Conservation (phyloP, 2,113 vertebrate species). For the Tenrec ecaudatus region DNA sequence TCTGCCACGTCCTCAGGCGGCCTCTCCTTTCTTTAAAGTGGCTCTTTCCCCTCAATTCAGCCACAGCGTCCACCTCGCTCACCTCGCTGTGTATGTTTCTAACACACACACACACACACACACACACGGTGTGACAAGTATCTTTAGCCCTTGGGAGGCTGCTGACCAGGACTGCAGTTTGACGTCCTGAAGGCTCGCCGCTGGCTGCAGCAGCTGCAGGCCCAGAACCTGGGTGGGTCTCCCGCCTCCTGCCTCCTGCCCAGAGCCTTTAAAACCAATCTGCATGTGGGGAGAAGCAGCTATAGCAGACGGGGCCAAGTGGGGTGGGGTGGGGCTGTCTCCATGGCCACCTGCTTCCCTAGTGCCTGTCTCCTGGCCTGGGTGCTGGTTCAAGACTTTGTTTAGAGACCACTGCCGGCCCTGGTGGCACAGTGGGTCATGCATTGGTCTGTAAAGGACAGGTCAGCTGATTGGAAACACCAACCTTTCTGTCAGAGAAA, state of each 20-base stretch:
- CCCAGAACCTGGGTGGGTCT: neutral
- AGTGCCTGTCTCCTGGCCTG: no score
- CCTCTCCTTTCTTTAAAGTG: neutral
- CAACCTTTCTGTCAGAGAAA: no score
- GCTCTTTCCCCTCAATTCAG: neutral
- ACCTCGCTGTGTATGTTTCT: accelerated
- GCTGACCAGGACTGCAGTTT: neutral
- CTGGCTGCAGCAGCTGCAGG: no score
- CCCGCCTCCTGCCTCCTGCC: neutral
- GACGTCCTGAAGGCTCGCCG: neutral
- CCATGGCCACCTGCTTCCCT: no score
- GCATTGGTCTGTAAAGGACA: no score
- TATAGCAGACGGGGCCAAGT: neutral
- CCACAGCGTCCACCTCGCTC: neutral
- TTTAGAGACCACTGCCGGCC: no score
- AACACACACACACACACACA: no score
- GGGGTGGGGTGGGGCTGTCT: neutral
- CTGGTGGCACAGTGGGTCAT: no score
- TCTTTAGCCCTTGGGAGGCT: neutral
- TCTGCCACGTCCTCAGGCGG: accelerated
- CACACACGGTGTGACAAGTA: no score
- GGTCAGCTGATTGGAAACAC: no score
- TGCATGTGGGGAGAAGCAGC: neutral
- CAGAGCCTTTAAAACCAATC: neutral
- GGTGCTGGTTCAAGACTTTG: no score